Evolutionary conservation across 2,113 vertebrate genomes (phyloP), one percentile per base, ranked within the genome.

Genomic region (Saccopteryx bilineata): DNA sequence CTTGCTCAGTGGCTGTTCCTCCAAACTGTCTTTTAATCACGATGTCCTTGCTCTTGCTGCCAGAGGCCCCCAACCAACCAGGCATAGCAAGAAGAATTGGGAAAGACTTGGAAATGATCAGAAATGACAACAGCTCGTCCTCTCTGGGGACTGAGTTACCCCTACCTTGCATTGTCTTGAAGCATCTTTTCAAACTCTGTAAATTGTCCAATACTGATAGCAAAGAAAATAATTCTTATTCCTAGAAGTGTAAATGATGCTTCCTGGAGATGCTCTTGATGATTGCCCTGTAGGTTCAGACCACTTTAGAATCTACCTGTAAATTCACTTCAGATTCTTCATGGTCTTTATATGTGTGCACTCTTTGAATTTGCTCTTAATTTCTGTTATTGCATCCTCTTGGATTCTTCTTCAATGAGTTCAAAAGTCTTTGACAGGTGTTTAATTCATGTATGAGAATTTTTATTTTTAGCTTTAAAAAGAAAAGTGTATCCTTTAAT

Each of bases 351-450:
- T n/a, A 52, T 18, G 8, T 50, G 23, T 23, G 50, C 0, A 12
- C 23, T 46, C 50, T 90, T 24, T 58, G 26, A 92, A 75, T 85
- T 85, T 18, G 60, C 54, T 50, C 87, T 87, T 90, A 90, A 94
- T 74, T 79, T 79, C 39, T 66, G 1, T 66, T 15, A 4, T 61
- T 74, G 26, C 60, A 24, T 33, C 19, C 58, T 50, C n/a, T 72
- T 84, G 21, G 23, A 69, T 82, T 46, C 61, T 81, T 68, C 54
- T 60, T 95, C 58, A 87, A 69, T 50, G 75, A 96, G 23, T 76
- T 80, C 65, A 82, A 81, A 71, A 69, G 12, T 23, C 39, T n/a
- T 71, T 93, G 63, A 63, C 19, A 21, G 93, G 26, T 86, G 60
- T 81, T 61, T 58, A 39, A 39, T 86, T 86, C 52, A 68, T 80